phyloP scores from a whole-genome alignment of 2,113 vertebrate genomes.

The Solea senegalensis region DNA sequence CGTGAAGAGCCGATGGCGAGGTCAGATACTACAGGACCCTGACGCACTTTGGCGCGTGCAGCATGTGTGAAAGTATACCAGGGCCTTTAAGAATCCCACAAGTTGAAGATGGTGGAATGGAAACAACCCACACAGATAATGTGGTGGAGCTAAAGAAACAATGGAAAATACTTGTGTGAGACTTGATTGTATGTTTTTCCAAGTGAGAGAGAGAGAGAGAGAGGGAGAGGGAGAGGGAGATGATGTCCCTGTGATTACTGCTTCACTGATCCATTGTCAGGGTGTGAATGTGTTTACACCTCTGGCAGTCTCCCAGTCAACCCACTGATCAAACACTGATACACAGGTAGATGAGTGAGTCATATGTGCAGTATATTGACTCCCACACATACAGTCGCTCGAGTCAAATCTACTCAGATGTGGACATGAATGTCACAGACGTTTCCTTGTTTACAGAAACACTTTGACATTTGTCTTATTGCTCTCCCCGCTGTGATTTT shows the following conservation, averaged over 20 bases:
- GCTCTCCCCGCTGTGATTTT: slow-evolving; percentile 32
- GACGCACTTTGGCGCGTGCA: too few species aligned
- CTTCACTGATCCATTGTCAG: slow-evolving; percentile 4
- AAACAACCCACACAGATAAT: slow-evolving; percentile 32
- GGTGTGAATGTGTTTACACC: slow-evolving; percentile 20
- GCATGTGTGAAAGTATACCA: too few species aligned
- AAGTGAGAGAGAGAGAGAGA: not conserved
- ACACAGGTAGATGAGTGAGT: not conserved
- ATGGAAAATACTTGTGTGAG: slow-evolving; percentile 25
- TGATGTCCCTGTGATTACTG: slow-evolving; percentile 10
- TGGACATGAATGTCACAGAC: not conserved
- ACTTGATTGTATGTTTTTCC: slow-evolving; percentile 10
- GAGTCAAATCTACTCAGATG: not conserved
- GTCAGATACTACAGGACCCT: too few species aligned
- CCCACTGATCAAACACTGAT: slow-evolving; percentile 40
- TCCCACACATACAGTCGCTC: not conserved
- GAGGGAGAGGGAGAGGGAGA: slow-evolving; percentile 1
- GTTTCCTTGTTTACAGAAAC: slow-evolving; percentile 49
- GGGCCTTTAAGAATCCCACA: not conserved
- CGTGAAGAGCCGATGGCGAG: too few species aligned
- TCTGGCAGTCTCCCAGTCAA: slow-evolving; percentile 16
- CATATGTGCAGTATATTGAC: not conserved
- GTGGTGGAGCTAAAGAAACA: not conserved
- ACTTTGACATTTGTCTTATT: slow-evolving; percentile 28
- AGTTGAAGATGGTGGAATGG: not conserved